Percentiles rank a stretch among this genome's conserved stretches.
Evolutionary conservation across 2,113 vertebrate genomes (phyloP).

Genomic region (Lagopus muta): DNA sequence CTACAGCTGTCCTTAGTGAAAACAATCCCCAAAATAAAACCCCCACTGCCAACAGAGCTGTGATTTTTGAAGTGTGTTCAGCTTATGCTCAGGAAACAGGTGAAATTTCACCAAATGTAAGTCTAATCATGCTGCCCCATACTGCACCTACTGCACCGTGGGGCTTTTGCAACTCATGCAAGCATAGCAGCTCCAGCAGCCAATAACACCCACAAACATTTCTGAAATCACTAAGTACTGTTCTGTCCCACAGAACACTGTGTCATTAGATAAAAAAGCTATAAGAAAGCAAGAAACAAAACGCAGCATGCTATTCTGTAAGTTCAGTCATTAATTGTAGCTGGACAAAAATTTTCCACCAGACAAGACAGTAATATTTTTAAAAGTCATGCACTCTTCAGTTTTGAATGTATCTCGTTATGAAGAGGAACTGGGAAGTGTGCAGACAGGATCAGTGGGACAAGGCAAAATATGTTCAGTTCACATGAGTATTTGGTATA

Average conservation of each 20-base stretch:
- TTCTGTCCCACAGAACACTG: neutral
- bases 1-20: neutral
- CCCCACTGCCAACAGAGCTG: neutral
- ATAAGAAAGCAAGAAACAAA: neutral
- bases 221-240: neutral
- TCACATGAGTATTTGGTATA: neutral
- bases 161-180: neutral
- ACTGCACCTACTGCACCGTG: neutral
- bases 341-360: neutral
- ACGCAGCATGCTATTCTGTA: neutral
- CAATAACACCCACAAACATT: neutral
- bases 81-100: neutral
- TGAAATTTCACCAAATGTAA: conserved; percentile 1
- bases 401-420: neutral
- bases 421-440: neutral
- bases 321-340: neutral
- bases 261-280: neutral
- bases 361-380: neutral
- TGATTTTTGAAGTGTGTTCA: neutral
- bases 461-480: neutral
- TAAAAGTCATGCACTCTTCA: neutral
- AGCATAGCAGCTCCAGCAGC: neutral
- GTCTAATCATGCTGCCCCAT: neutral
- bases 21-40: neutral
- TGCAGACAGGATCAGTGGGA: neutral